Evolutionary conservation across 2,797 vertebrate species (phyloP), one percentile per base, ranked within the genome.

Genomic region (Knipowitschia caucasica): DNA sequence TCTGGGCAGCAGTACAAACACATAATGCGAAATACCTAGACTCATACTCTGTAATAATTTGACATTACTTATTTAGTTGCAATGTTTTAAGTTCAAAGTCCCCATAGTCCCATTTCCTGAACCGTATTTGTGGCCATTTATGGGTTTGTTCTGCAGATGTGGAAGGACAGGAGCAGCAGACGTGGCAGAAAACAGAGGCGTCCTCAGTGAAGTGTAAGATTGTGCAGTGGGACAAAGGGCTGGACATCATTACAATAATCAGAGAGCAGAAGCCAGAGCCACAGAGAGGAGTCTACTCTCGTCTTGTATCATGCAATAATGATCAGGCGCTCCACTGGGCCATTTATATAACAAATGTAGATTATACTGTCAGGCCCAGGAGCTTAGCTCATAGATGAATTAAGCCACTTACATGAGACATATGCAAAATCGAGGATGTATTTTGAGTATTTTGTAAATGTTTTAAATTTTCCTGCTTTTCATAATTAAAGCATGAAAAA

Each of bases 241-340:
- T 73, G 75, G 69, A 78, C 64, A 72, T 83, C 79, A 87, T 86
- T 85, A 78, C 68, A 83, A 74, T 75, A 83, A 86, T 82, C 78
- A 78, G 72, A 62, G 49, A 66, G 75, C 79, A 69, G 58, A 66
- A 59, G 56, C 63, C 27, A 11, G 52, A 80, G 10, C 69, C 1
- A 50, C 31, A 57, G 58, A 64, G 39, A 30, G 53, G 45, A 64
- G 61, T 47, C 34, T 36, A 57, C 54, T 56, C 54, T 66, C 50
- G 53, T 29, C 52, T 71, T 52, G 65, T 68, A 47, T 52, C 21
- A 2, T 33, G 15, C 20, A 27, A 49, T 75, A 74, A 77, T 79
- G 30, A 31, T 12, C 30, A 31, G 30, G 5, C 30, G 3, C 30
- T 31, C 30, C 30, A 9, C 10, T 11, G 30, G 30, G 5, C 9